These are phyloP conservation scores for Prietella phreatophila DNA, from an alignment of 2,113 vertebrate species.

Conservation along the genomic window DNA sequence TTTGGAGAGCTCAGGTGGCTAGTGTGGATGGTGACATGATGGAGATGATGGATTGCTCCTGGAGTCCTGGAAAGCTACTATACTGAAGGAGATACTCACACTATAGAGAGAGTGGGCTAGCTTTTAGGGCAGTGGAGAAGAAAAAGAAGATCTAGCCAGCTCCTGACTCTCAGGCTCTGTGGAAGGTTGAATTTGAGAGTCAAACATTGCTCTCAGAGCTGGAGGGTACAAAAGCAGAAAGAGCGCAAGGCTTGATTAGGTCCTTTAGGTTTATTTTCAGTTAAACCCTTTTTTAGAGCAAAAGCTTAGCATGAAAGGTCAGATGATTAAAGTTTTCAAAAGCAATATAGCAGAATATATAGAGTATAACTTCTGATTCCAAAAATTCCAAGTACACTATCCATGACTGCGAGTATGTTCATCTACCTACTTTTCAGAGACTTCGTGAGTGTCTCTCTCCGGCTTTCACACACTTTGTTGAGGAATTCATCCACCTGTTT, in stretches of 20 bases:
- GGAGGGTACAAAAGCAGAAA: slow-evolving; percentile 29
- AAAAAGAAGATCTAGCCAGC: slow-evolving; percentile 74
- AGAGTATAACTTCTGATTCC: not conserved
- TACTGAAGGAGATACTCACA: slow-evolving; percentile 75
- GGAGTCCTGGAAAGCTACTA: not conserved
- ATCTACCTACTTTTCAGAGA: slow-evolving; percentile 79
- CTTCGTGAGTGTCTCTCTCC: slow-evolving; percentile 77
- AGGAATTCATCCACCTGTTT: slow-evolving; percentile 94
- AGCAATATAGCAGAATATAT: not conserved
- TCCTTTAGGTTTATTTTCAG: not conserved
- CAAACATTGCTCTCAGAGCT: slow-evolving; percentile 79
- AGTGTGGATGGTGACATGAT: not conserved
- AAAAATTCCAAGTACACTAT: not conserved
- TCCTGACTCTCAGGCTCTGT: slow-evolving; percentile 77
- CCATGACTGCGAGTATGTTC: not conserved
- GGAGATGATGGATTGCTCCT: not conserved
- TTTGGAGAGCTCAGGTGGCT: slow-evolving; percentile 12
- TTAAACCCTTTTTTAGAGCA: not conserved
- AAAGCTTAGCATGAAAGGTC: not conserved
- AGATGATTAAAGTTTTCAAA: not conserved
- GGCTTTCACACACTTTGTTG: slow-evolving; percentile 81
- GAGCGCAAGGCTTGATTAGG: not conserved
- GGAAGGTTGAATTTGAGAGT: slow-evolving; percentile 81
- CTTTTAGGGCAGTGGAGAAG: slow-evolving; percentile 61
- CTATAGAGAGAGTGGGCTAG: slow-evolving; percentile 79